phyloP scores from a whole-genome alignment of 2,888 invertebrate genomes.

The Lordiphosa andalusiaca region DNA sequence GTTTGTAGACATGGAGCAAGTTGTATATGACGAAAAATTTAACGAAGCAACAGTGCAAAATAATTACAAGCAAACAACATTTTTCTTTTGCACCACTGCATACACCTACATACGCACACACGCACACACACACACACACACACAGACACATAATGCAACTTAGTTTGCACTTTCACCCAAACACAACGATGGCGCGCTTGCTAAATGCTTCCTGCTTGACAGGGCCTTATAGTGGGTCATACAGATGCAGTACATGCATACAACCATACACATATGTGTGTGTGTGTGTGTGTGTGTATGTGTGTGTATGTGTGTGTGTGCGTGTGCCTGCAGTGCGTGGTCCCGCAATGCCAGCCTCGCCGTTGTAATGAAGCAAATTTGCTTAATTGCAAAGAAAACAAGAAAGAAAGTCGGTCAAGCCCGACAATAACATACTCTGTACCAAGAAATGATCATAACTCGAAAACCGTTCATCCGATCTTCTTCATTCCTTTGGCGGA shows the following conservation, averaged over 20 bases:
- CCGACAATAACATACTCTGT: too few relatives aligned
- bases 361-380: conserved; percentile 60
- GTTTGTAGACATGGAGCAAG: conserved; percentile 1
- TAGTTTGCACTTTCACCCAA: conserved; percentile 58
- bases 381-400: conserved; percentile 43
- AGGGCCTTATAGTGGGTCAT: conserved; percentile 38
- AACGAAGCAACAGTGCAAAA: conserved; percentile 62
- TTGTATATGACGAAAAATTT: too few relatives aligned
- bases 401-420: too few relatives aligned
- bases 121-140: not conserved
- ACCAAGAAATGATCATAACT: too few relatives aligned
- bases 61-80: conserved; percentile 61
- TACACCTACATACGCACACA: too few relatives aligned
- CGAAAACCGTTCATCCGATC: too few relatives aligned
- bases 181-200: conserved; percentile 32
- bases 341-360: too few relatives aligned
- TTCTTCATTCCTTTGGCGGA: too few relatives aligned
- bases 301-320: too few relatives aligned
- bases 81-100: conserved; percentile 36
- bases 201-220: conserved; percentile 48
- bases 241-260: conserved; percentile 19
- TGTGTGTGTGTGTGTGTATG: too few relatives aligned
- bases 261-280: too few relatives aligned
- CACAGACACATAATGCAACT: conserved; percentile 44
- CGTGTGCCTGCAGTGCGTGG: too few relatives aligned